A percentile compares a stretch with the other conserved stretches of the same genome.
These are phyloP conservation scores for Drosophila anomelani DNA, from an alignment of 2,888 invertebrate species.

Conservation along the genomic window DNA sequence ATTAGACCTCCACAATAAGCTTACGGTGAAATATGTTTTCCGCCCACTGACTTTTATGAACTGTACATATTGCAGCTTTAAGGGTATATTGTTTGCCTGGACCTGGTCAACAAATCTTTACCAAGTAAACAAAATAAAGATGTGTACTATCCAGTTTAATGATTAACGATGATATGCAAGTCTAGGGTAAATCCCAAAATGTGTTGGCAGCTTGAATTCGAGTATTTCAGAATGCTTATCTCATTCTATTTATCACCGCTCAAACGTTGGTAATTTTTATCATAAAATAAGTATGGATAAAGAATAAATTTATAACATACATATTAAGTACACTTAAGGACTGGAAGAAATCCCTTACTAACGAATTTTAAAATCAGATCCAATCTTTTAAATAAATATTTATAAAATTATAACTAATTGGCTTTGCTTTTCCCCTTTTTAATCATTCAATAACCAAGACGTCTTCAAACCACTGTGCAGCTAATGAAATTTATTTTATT, in stretches of 20 bases:
- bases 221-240: not conserved
- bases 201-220: not conserved
- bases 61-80: not conserved
- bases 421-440: not conserved
- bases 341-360: not conserved
- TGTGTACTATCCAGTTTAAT: slow-evolving; percentile 8
- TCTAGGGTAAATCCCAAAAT: slow-evolving; percentile 8
- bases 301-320: not conserved
- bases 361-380: not conserved
- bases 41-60: not conserved
- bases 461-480: slow-evolving; percentile 59
- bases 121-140: not conserved
- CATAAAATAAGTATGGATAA: too few relatives aligned
- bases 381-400: not conserved
- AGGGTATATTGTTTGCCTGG: not conserved
- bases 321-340: not conserved
- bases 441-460: not conserved
- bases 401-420: not conserved
- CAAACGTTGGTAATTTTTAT: not conserved
- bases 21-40: not conserved
- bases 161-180: slow-evolving; percentile 21
- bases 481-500: slow-evolving; percentile 52
- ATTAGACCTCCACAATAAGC: not conserved
- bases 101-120: slow-evolving; percentile 3
- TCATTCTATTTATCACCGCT: not conserved